phyloP scores from a whole-genome alignment of 2,113 vertebrate species.

The Aleadryas rufinucha region DNA sequence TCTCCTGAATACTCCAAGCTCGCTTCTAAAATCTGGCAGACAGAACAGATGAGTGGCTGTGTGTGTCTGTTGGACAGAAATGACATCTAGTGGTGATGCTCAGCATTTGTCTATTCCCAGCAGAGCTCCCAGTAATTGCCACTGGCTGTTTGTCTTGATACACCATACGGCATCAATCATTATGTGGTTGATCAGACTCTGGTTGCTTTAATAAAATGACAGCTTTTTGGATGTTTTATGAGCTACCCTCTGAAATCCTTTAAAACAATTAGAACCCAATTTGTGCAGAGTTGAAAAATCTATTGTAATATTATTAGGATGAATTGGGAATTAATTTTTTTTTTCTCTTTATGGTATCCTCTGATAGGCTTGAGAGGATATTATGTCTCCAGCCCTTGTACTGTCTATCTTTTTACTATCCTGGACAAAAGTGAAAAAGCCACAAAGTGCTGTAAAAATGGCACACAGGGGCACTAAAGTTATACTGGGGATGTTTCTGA shows the following conservation, averaged over 20 bases:
- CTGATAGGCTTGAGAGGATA: background rate
- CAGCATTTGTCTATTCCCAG: background rate
- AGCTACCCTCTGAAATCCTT: constrained; percentile 9
- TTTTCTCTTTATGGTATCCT: background rate
- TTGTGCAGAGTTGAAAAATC: constrained; percentile 20
- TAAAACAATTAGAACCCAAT: constrained; percentile 18
- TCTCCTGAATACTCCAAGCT: background rate
- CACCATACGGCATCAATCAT: background rate
- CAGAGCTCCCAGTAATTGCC: background rate
- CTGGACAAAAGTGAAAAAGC: constrained; percentile 53
- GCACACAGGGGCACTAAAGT: constrained; percentile 36
- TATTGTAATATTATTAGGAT: constrained; percentile 23
- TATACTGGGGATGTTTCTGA: constrained; percentile 55
- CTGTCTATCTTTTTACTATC: constrained; percentile 37
- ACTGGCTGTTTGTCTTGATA: background rate
- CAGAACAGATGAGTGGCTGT: background rate
- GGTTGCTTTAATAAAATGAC: background rate
- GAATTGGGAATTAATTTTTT: constrained; percentile 22
- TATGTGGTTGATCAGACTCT: background rate
- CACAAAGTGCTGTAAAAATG: constrained; percentile 47
- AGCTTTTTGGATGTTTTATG: background rate
- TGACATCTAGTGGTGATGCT: constrained; percentile 70
- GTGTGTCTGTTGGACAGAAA: background rate
- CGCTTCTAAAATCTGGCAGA: background rate
- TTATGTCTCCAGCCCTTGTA: constrained; percentile 2